Conservation (phyloP, 2,113 vertebrate genomes). For the Chaetura pelagica region DNA sequence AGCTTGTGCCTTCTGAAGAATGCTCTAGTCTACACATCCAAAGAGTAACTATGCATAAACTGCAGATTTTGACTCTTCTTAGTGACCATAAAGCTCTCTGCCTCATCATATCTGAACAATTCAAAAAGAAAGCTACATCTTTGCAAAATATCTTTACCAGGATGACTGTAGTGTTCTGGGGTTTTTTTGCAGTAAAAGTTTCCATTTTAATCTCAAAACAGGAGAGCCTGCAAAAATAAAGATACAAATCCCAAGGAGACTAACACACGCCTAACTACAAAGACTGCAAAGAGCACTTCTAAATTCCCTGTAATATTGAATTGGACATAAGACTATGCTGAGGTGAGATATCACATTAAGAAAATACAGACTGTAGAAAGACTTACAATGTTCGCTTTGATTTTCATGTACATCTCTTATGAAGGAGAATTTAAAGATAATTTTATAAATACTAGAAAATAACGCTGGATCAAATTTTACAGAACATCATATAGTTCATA, state of each 20-base stretch:
- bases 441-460: background rate
- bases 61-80: background rate
- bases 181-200: background rate
- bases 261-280: background rate
- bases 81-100: background rate
- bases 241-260: background rate
- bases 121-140: background rate
- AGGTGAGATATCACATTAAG: background rate
- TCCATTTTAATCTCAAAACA: background rate
- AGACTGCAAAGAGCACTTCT: background rate
- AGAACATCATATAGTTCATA: background rate
- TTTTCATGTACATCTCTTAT: background rate
- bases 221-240: background rate
- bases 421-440: background rate
- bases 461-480: background rate
- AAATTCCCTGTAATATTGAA: background rate
- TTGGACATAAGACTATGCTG: background rate
- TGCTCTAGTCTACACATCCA: background rate
- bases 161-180: background rate
- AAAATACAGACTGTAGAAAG: background rate
- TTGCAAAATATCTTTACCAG: background rate
- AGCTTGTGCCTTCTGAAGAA: background rate
- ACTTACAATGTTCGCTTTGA: background rate
- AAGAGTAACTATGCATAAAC: background rate
- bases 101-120: background rate